These are phyloP conservation scores for Darevskia nairensis DNA, from an alignment of 2,797 vertebrate genomes.

Conservation along the genomic window DNA sequence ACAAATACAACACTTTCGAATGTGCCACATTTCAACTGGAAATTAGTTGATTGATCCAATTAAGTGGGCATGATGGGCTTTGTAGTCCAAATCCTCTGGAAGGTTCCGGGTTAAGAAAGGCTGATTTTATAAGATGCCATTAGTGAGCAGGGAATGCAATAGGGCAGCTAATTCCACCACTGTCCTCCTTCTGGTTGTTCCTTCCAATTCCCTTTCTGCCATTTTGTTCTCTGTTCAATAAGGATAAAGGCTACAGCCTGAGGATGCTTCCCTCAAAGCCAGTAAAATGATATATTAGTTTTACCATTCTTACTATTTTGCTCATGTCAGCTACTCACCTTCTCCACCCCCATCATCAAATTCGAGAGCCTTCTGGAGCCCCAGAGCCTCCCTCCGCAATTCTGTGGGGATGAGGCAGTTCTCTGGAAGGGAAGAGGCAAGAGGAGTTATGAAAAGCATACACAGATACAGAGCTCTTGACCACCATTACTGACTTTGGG, in stretches of 20 bases:
- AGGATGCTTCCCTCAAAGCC: not conserved
- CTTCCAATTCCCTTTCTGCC: not conserved
- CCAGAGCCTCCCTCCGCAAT: conserved; percentile 87
- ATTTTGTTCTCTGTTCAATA: not conserved
- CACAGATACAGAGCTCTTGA: not conserved
- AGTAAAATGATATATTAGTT: not conserved
- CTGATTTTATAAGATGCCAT: too few species aligned
- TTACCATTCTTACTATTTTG: not conserved
- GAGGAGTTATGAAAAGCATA: not conserved
- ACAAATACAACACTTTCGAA: not conserved
- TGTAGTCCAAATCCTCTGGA: too few species aligned
- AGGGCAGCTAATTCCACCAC: not conserved
- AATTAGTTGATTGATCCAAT: too few species aligned
- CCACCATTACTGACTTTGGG: not conserved
- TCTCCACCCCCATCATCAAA: conserved; percentile 89
- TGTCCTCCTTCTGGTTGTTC: not conserved
- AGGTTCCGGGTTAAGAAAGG: too few species aligned
- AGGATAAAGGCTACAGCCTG: not conserved
- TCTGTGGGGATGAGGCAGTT: conserved; percentile 89
- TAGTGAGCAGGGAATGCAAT: too few species aligned
- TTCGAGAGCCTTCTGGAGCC: conserved; percentile 88
- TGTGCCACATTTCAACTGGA: too few species aligned
- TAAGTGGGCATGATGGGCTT: not conserved
- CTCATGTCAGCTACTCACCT: conserved; percentile 68
- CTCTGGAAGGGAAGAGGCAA: conserved; percentile 74